These are phyloP conservation scores for Daboia siamensis DNA, from an alignment of 2,113 vertebrate species.

Conservation along the genomic window DNA sequence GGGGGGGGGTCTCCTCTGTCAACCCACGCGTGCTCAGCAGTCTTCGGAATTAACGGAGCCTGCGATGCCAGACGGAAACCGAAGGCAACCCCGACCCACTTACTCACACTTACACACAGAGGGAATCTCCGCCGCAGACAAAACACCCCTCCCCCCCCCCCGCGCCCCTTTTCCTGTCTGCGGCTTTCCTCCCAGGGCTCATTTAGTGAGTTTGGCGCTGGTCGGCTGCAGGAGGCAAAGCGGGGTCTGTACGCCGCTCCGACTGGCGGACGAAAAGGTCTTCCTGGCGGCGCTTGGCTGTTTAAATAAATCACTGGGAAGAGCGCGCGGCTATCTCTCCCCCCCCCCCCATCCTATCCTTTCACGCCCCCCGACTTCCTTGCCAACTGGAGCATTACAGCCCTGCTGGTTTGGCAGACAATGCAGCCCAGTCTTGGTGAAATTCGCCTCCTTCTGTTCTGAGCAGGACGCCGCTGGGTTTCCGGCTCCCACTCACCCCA, in stretches of 20 bases:
- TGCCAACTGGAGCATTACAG: background rate
- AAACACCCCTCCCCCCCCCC: constrained; percentile 44
- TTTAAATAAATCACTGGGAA: constrained; percentile 45
- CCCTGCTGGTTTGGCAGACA: background rate
- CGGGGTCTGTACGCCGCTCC: background rate
- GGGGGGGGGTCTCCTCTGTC: constrained; percentile 25
- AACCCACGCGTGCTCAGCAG: constrained; percentile 18
- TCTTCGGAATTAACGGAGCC: constrained; percentile 32
- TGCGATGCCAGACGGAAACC: constrained; percentile 66
- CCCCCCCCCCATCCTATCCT: background rate
- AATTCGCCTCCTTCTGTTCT: background rate
- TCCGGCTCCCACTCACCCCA: background rate
- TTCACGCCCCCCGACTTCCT: background rate
- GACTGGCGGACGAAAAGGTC: background rate
- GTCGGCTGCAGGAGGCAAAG: constrained; percentile 47
- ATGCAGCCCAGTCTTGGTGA: background rate
- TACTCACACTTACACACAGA: background rate
- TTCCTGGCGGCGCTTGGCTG: background rate
- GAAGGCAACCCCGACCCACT: constrained; percentile 68
- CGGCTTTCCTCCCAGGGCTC: constrained; percentile 44
- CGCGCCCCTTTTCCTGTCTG: constrained; percentile 66
- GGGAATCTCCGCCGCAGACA: constrained; percentile 74
- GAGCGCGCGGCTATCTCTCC: background rate
- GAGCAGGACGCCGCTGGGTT: background rate
- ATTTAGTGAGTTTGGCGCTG: constrained; percentile 69